A percentile compares a stretch with the other conserved stretches of the same genome.
phyloP scores from a whole-genome alignment of 2,888 invertebrate genomes.

The Pyrgus malvae region DNA sequence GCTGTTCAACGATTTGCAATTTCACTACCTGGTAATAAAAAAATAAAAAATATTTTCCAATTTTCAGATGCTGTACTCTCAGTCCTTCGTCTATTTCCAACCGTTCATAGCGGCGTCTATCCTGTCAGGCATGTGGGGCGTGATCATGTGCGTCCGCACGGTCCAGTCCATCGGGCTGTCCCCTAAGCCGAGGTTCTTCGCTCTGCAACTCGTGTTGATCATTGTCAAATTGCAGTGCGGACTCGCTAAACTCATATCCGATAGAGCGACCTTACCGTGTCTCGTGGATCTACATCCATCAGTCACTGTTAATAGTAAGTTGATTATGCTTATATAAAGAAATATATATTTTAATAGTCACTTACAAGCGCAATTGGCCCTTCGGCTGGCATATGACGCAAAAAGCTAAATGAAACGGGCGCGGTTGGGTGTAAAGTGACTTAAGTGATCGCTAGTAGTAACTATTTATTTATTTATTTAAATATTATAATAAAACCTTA shows the following conservation, averaged over 20 bases:
- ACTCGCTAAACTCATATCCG: conserved; percentile 79
- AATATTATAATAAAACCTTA: too few species aligned
- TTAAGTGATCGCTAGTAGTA: too few species aligned
- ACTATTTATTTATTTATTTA: too few species aligned
- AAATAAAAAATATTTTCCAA: neutral
- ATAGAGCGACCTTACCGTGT: conserved; percentile 82
- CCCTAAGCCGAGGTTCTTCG: conserved; percentile 77
- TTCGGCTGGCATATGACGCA: too few species aligned
- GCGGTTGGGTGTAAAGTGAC: too few species aligned
- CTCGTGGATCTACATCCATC: conserved; percentile 84
- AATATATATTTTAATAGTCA: too few species aligned
- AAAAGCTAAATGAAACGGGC: too few species aligned
- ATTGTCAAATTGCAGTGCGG: conserved; percentile 86
- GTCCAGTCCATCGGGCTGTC: conserved; percentile 64
- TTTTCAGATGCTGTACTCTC: conserved; percentile 79
- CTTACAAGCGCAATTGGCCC: too few species aligned
- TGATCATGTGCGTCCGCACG: conserved; percentile 83
- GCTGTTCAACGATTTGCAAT: too few species aligned
- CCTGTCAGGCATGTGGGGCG: conserved; percentile 85
- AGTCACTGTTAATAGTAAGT: conserved; percentile 85
- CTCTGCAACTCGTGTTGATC: conserved; percentile 84
- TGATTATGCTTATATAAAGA: neutral
- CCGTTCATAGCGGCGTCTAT: conserved; percentile 85
- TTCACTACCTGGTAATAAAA: too few species aligned
- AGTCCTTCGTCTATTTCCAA: conserved; percentile 84